Percentiles rank a stretch among this genome's conserved stretches.
Evolutionary conservation across 1,140 invertebrate genomes (phyloP).

Genomic region (Lucilia sericata): DNA sequence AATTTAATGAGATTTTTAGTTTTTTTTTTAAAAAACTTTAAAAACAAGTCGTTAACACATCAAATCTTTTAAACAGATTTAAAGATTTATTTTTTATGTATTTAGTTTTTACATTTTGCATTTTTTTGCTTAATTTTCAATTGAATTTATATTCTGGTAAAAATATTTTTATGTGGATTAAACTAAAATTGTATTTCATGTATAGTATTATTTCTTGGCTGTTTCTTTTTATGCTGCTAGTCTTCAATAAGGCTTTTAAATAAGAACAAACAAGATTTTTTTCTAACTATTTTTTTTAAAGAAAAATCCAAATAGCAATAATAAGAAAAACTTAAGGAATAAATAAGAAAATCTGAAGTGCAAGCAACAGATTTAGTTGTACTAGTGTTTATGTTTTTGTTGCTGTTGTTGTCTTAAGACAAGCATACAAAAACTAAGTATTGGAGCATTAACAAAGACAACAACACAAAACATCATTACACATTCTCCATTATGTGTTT

Average conservation of each 20-base stretch:
- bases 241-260: neutral
- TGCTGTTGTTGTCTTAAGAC: too few relatives aligned
- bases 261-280: too few relatives aligned
- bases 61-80: neutral
- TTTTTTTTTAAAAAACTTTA: neutral
- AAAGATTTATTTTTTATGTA: too few relatives aligned
- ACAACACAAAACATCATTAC: neutral
- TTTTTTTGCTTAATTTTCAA: neutral
- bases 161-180: neutral
- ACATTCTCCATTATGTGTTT: neutral
- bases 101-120: neutral
- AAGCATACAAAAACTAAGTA: neutral
- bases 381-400: too few relatives aligned
- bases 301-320: neutral
- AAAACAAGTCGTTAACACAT: conserved; percentile 4
- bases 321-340: neutral
- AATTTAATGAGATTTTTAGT: neutral
- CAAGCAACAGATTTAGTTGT: conserved; percentile 35
- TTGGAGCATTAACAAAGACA: conserved; percentile 8
- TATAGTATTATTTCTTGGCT: neutral
- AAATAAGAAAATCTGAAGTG: neutral
- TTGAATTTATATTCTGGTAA: neutral
- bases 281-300: neutral
- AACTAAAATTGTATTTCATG: neutral
- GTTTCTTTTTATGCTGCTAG: neutral